Evolutionary conservation across 2,888 invertebrate species (phyloP).

Genomic region (Petrolisthes manimaculis): DNA sequence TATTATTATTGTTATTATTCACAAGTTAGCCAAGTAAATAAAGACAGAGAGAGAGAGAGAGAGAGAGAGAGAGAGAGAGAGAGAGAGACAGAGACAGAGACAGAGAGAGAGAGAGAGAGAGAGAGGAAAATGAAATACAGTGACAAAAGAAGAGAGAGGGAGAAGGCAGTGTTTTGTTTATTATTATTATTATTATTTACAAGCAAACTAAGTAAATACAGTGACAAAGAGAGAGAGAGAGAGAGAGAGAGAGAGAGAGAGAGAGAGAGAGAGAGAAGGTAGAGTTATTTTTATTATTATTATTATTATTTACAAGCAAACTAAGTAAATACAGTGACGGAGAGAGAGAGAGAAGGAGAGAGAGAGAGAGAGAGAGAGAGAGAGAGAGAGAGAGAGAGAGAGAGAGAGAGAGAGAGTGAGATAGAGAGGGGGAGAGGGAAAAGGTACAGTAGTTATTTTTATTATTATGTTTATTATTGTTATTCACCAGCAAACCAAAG

Average conservation of each 20-base stretch:
- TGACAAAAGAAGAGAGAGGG: neutral
- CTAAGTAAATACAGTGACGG: neutral
- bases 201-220: neutral
- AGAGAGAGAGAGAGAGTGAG: too few relatives aligned
- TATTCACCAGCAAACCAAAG: too few relatives aligned
- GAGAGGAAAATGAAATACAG: neutral
- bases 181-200: neutral
- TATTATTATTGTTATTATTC: neutral
- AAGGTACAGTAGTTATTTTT: too few relatives aligned
- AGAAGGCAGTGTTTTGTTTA: neutral
- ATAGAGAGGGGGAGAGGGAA: too few relatives aligned
- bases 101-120: neutral
- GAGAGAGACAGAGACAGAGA: neutral
- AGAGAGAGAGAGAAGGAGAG: neutral
- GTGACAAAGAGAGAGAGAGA: neutral
- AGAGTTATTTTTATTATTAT: neutral
- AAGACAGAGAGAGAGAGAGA: too few relatives aligned
- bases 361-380: too few relatives aligned
- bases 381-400: too few relatives aligned
- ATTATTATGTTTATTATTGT: too few relatives aligned
- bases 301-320: neutral
- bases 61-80: neutral
- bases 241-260: neutral
- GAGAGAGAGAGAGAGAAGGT: neutral
- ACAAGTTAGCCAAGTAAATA: neutral